phyloP scores from a whole-genome alignment of 2,797 vertebrate species.

The Neostethus bicornis region DNA sequence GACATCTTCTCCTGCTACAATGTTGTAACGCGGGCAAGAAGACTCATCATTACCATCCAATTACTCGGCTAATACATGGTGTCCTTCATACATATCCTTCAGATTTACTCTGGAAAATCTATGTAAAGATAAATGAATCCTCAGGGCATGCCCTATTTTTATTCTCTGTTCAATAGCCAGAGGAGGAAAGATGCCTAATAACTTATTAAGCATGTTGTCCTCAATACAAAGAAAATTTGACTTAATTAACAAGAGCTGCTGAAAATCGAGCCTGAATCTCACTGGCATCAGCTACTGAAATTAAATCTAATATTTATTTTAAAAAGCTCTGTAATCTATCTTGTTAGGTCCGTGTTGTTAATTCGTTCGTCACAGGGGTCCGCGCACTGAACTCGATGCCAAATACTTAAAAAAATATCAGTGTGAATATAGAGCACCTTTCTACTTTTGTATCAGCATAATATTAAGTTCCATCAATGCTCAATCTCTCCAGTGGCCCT shows the following conservation, averaged over 20 bases:
- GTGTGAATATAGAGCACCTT: constrained; percentile 13
- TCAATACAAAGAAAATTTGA: constrained; percentile 55
- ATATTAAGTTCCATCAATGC: constrained; percentile 32
- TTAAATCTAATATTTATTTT: constrained; percentile 18
- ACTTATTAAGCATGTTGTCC: constrained; percentile 69
- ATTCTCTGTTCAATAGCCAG: constrained; percentile 59
- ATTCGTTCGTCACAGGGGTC: background rate
- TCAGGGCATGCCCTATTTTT: constrained; percentile 63
- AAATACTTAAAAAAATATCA: constrained; percentile 6
- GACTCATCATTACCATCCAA: constrained; percentile 77
- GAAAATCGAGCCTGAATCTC: constrained; percentile 13
- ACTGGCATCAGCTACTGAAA: constrained; percentile 8
- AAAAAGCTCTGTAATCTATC: constrained; percentile 16
- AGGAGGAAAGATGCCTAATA: constrained; percentile 58
- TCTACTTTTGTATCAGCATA: constrained; percentile 18
- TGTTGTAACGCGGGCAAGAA: constrained; percentile 64
- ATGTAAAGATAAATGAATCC: constrained; percentile 73
- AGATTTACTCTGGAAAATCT: constrained; percentile 71
- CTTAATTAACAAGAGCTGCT: constrained; percentile 41
- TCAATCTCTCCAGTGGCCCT: constrained; percentile 33
- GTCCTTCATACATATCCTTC: constrained; percentile 77
- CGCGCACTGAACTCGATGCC: constrained; percentile 31
- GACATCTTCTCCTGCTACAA: constrained; percentile 42
- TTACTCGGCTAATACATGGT: constrained; percentile 72
- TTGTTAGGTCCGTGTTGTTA: background rate